Evolutionary conservation across 2,888 invertebrate species (phyloP).

Genomic region (Phymatocera aterrima): DNA sequence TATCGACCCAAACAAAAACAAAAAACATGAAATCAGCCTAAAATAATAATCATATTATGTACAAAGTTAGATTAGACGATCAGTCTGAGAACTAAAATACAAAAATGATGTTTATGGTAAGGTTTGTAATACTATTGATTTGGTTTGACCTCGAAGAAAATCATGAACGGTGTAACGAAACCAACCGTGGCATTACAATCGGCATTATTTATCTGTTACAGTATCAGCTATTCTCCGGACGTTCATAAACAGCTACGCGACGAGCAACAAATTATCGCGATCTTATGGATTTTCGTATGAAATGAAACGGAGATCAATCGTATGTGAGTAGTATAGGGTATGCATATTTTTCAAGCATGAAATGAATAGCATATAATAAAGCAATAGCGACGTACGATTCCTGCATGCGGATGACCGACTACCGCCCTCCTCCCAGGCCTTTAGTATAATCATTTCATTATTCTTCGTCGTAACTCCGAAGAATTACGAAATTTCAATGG

Average conservation of each 20-base stretch:
- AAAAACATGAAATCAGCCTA: not conserved
- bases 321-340: slow-evolving; percentile 3
- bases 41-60: slow-evolving; percentile 10
- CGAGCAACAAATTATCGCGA: slow-evolving; percentile 14
- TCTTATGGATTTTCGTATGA: slow-evolving; percentile 25
- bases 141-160: not conserved
- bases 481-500: too few species aligned
- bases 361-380: slow-evolving; percentile 27
- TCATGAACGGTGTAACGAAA: not conserved
- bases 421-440: not conserved
- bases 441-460: slow-evolving; percentile 19
- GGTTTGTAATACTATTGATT: slow-evolving; percentile 18
- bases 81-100: not conserved
- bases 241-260: slow-evolving; percentile 64
- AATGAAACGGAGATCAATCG: not conserved
- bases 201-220: slow-evolving; percentile 65
- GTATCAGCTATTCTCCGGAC: slow-evolving; percentile 75
- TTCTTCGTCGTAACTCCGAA: not conserved
- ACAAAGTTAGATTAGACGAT: slow-evolving; percentile 5
- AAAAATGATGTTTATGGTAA: not conserved
- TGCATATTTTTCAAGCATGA: slow-evolving; percentile 2
- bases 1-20: slow-evolving; percentile 12
- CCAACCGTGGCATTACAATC: slow-evolving; percentile 53
- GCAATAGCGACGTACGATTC: slow-evolving; percentile 17
- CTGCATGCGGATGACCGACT: not conserved